These are phyloP conservation scores for Callopanchax toddi DNA, from an alignment of 2,113 vertebrate species.

Conservation along the genomic window DNA sequence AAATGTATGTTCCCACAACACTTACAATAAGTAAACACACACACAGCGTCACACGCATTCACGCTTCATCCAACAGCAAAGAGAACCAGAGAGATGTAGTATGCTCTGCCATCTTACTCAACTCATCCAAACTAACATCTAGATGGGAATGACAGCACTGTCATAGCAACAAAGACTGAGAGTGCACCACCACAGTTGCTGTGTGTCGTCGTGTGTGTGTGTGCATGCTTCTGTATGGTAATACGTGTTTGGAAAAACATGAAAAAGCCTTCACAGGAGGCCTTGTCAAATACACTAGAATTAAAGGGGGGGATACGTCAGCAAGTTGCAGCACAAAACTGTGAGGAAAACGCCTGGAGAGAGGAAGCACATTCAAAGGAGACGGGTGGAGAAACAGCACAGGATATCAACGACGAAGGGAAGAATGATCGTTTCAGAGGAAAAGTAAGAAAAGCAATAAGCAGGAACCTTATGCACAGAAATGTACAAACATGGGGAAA, in stretches of 20 bases:
- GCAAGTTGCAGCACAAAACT: conserved; percentile 20
- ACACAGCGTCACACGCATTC: background rate
- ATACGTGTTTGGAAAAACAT: background rate
- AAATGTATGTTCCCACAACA: background rate
- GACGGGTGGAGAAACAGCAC: conserved; percentile 6
- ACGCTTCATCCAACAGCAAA: conserved; percentile 11
- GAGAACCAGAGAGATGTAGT: conserved; percentile 7
- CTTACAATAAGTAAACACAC: background rate
- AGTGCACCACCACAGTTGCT: background rate
- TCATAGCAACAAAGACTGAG: conserved; percentile 33
- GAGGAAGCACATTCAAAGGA: conserved; percentile 21
- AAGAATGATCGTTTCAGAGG: conserved; percentile 6
- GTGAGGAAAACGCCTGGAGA: conserved; percentile 30
- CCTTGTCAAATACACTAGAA: conserved; percentile 28
- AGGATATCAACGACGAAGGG: background rate
- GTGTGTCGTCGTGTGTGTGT: background rate
- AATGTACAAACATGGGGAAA: conserved; percentile 15
- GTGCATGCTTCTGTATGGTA: conserved; percentile 4
- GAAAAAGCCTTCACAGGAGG: conserved; percentile 22
- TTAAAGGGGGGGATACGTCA: conserved; percentile 17
- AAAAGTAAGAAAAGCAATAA: conserved; percentile 16
- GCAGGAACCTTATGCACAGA: background rate
- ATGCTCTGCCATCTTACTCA: conserved; percentile 31
- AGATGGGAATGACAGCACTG: conserved; percentile 30
- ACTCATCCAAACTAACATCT: conserved; percentile 26